Evolutionary conservation across 2,113 vertebrate species (phyloP).

Genomic region (Labeo catla): DNA sequence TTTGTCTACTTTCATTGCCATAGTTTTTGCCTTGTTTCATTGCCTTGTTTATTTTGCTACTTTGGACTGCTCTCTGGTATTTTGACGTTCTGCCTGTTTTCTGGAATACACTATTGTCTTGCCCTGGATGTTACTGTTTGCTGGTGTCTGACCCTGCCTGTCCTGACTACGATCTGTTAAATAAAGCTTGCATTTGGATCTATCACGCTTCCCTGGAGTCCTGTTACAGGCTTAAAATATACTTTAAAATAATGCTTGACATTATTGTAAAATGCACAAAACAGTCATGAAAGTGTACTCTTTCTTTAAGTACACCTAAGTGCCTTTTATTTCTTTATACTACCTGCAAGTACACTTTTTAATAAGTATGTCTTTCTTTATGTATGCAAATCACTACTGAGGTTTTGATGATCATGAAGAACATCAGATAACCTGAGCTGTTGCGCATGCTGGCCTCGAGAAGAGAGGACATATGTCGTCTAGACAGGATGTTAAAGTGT

Average conservation of each 20-base stretch:
- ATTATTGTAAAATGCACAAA: not conserved
- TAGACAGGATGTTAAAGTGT: not conserved
- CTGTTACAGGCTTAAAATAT: not conserved
- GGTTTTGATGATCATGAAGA: not conserved
- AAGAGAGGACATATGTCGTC: not conserved
- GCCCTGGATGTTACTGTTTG: too few species aligned
- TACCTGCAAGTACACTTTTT: not conserved
- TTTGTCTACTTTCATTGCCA: too few species aligned
- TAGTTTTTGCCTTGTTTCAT: too few species aligned
- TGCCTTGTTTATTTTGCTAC: too few species aligned
- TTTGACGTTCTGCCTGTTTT: too few species aligned
- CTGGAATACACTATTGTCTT: too few species aligned
- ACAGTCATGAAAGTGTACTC: not conserved
- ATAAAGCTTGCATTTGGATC: too few species aligned
- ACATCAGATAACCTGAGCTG: not conserved
- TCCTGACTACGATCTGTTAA: too few species aligned
- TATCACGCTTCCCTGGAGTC: too few species aligned
- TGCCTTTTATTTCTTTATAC: not conserved
- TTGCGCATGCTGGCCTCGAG: not conserved
- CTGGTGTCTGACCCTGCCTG: too few species aligned
- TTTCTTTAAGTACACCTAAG: not conserved
- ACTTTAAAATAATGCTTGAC: not conserved
- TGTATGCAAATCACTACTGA: not conserved
- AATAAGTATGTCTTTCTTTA: not conserved
- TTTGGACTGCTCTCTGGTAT: too few species aligned